Evolutionary conservation across 2,888 invertebrate species (phyloP), one percentile per base, ranked within the genome.

Genomic region (Marronus borbonicus): DNA sequence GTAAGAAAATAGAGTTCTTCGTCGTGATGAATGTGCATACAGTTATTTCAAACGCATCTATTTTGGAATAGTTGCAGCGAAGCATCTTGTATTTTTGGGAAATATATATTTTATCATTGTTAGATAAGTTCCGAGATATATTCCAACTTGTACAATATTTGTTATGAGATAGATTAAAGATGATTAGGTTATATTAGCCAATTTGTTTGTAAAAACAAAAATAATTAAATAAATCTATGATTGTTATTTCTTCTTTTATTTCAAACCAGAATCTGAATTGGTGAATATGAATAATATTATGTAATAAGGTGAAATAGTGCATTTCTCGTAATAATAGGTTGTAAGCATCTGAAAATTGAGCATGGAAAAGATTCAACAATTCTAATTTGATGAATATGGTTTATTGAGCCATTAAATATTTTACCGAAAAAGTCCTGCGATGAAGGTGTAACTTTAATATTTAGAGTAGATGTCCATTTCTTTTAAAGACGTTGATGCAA

Each of bases 181-280:
- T 49, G 49, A 50, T 20, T 68, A 62, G 72, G 72, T 74, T 74
- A 74, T 49, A 28, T 74, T 74, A 74, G 62, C 72, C 72, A 14
- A 8, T 24, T 74, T 74, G 60, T 74, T 74, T 39, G 10, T 55
- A 55, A 20, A 2, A 55, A 20, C 7, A 50, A 12, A 52, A 44
- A 2, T 39, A n/a, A 58, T 2, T 52, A 72, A 58, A 72, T 60
- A 58, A 60, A 74, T 70, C 20, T 36, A 44, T 74, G 2, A 14
- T 49, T 39, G 20, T 8, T 17, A 60, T 17, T 60, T 60, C 14
- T 44, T 49, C n/a, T 68, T 50, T 68, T 68, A 68, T 68, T 68
- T 68, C n/a, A 20, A 55, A 5, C 17, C 49, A 39, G 1, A 4
- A 12, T 17, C 65, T 31, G 31, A 31, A 31, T 31, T 31, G 31